Evolutionary conservation across 2,113 vertebrate species (phyloP), one percentile per base, ranked within the genome.

Genomic region (Chloropsis cyanopogon): DNA sequence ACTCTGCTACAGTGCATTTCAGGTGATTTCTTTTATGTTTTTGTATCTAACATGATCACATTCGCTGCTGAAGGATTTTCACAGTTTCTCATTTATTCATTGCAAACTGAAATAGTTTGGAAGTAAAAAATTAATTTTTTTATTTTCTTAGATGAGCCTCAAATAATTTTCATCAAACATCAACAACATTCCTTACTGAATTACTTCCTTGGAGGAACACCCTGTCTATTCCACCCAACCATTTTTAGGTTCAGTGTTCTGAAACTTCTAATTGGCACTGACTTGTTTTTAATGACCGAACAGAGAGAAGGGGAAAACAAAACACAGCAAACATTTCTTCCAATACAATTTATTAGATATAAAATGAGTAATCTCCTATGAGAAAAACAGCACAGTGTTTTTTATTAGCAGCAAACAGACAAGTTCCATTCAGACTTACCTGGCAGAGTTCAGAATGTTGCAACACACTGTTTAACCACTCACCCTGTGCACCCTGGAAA

Each of bases 171-270:
- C 37, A 68, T 75, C 47, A 90, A 88, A 49, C 31, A 77, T 47
- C 73, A 86, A 2, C 31, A 72, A 21, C 68, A 84, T 93, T 94
- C 82, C 47, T 54, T n/a, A 49, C 68, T 76, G 53, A 81, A 46
- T 70, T 94, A 46, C 60, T 88, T 83, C 89, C 82, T 53, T 81
- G 90, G 80, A 90, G 64, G 79, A 95, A 70, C 92, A 85, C 24
- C 66, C 64, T 59, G 46, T 80, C 57, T 78, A 47, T 80, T 88
- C 87, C 68, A 83, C 47, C 23, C 82, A 81, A 33, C n/a, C 35
- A 29, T 41, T 93, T 86, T 60, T 73, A 66, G 49, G 52, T 95
- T 86, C 47, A 57, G 10, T 22, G 33, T 73, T 82, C 52, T 66
- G 71, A 93, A 82, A 80, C 71, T 91, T 90, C 82, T 85, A 82